Base-by-base conservation (phyloP, 2,113 vertebrate genomes). In the Rhabdornis inornatus region DNA sequence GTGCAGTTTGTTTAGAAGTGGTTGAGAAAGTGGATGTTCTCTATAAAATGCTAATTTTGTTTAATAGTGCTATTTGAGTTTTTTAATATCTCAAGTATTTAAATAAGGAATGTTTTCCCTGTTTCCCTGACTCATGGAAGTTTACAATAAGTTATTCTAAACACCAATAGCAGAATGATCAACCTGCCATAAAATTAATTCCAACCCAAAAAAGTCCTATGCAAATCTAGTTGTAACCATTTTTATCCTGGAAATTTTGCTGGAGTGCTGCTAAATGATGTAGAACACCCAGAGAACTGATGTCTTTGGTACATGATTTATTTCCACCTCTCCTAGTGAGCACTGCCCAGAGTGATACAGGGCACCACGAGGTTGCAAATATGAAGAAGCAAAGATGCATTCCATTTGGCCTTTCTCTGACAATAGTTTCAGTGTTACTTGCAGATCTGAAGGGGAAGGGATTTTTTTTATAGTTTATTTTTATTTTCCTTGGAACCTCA, bases 21-120 rank as follows among this genome's bases (percentile, higher is more conserved):
- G 13, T 25, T 57, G n/a, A 76, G 39, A 53, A 89, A 60, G 8
- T 1, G 1, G 7, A 13, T 64, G 16, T 63, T 86, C 12, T 57
- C 7, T 39, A 3, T 57, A 42, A 83, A 72, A 47, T 52, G 33
- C 19, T 44, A 2, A 11, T 44, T 85, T 11, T 35, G 23, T 55
- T 30, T 78, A 56, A 31, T 53, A 13, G 13, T 64, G 7, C 23
- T 39, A 0, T 64, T 7, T 40, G 10, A 1, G 2, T 4, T 30
- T 56, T 80, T 16, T 21, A 63, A 7, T 13, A 15, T 39, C 17
- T 52, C 15, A 61, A 33, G 17, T 78, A 15, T 69, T 72, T 20
- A 37, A 45, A 57, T 42, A 45, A 52, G 28, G 33, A 33, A 11
- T 13, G 9, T 17, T 20, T 71, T 61, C 82, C 61, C 7, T 44